phyloP scores from a whole-genome alignment of 2,888 invertebrate genomes.

The Microdon myrmicae region DNA sequence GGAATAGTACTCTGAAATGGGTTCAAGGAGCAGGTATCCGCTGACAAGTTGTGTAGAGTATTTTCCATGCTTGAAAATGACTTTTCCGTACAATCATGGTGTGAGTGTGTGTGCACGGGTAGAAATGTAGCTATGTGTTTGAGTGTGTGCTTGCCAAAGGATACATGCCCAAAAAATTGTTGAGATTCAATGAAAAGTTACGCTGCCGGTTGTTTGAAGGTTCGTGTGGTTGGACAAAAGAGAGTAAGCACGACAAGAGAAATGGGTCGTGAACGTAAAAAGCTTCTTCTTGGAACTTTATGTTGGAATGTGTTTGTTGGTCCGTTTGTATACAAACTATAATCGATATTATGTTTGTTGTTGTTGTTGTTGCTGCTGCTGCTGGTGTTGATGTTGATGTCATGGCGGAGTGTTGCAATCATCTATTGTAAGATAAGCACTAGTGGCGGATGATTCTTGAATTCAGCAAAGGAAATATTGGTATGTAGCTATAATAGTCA shows the following conservation, averaged over 20 bases:
- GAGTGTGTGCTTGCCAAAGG: constrained; percentile 31
- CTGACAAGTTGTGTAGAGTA: constrained; percentile 36
- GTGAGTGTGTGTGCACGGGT: not conserved
- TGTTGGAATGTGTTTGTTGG: constrained; percentile 31
- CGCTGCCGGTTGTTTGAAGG: constrained; percentile 43
- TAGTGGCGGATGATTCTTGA: constrained; percentile 30
- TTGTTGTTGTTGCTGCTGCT: constrained; percentile 1
- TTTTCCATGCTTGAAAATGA: constrained; percentile 16
- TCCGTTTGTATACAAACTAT: constrained; percentile 8
- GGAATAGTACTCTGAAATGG: constrained; percentile 18
- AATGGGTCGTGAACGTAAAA: constrained; percentile 46
- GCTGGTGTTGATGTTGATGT: not conserved
- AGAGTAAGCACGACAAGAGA: constrained; percentile 6
- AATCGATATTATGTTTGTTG: constrained; percentile 1
- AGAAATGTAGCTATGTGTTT: no score
- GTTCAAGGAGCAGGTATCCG: constrained; percentile 19
- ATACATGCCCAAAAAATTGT: constrained; percentile 49
- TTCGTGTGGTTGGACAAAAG: constrained; percentile 6
- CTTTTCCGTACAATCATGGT: not conserved
- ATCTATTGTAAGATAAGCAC: constrained; percentile 36
- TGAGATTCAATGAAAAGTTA: constrained; percentile 29
- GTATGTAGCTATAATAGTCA: constrained; percentile 3
- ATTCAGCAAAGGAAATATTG: constrained; percentile 9
- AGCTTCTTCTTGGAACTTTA: constrained; percentile 46
- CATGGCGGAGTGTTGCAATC: constrained; percentile 25